A percentile compares a stretch with the other conserved stretches of the same genome.
These are phyloP conservation scores for Euwallacea similis DNA, from an alignment of 1,140 invertebrate species.

Conservation along the genomic window DNA sequence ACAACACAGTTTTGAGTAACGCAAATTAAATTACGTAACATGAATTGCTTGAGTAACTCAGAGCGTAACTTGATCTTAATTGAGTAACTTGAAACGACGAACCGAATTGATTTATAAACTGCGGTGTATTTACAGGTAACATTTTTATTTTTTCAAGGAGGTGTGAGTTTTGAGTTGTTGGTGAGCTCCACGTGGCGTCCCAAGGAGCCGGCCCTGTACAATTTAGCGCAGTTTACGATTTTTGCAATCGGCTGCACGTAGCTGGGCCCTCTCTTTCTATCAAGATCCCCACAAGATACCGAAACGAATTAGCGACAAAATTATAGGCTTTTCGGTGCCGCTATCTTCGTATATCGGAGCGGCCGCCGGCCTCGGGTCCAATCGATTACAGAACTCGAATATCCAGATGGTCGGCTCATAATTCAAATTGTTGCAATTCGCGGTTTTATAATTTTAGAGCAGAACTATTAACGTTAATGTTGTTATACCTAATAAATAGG, in stretches of 20 bases:
- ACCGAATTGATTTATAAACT: too few species aligned
- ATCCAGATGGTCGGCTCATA: slow-evolving; percentile 49
- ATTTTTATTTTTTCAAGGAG: too few species aligned
- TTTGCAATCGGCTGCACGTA: slow-evolving; percentile 33
- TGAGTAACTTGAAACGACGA: too few species aligned
- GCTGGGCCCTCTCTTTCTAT: slow-evolving; percentile 31
- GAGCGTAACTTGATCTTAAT: too few species aligned
- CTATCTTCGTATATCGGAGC: slow-evolving; percentile 50
- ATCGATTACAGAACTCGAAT: slow-evolving; percentile 51
- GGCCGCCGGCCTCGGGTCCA: slow-evolving; percentile 49
- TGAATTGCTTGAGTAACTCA: too few species aligned
- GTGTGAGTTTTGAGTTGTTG: too few species aligned
- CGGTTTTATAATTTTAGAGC: slow-evolving; percentile 50
- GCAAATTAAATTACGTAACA: too few species aligned
- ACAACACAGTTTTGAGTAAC: too few species aligned
- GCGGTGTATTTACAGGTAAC: too few species aligned
- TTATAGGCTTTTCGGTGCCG: slow-evolving; percentile 54
- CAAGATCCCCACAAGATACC: slow-evolving; percentile 49
- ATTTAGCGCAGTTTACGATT: slow-evolving; percentile 23
- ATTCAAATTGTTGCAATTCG: slow-evolving; percentile 51
- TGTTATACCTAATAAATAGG: slow-evolving; percentile 42
- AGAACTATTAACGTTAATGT: slow-evolving; percentile 45
- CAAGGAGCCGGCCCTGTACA: slow-evolving; percentile 13
- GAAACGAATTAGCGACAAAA: slow-evolving; percentile 53
- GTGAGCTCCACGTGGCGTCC: too few species aligned